phyloP scores from a whole-genome alignment of 1,140 invertebrate species.

The Drosophila insularis region DNA sequence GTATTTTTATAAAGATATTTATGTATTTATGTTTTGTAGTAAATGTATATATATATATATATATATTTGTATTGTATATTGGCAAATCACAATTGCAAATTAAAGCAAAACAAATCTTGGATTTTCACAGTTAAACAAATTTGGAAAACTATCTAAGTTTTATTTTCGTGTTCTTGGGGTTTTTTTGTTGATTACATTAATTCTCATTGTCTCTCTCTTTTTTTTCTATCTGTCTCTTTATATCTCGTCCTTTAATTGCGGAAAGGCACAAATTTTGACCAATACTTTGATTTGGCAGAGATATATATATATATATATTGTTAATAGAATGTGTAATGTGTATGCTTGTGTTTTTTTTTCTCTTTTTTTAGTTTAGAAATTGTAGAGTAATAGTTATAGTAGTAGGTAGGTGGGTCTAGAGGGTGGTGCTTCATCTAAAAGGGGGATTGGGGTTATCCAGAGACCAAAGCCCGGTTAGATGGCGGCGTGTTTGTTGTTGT shows the following conservation, averaged over 20 bases:
- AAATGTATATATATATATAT: conserved; percentile 47
- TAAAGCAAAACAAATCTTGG: conserved; percentile 20
- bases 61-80: conserved; percentile 46
- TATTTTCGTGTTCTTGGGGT: no score
- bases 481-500: conserved; percentile 38
- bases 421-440: conserved; percentile 34
- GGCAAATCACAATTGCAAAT: conserved; percentile 65
- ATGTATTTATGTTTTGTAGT: conserved; percentile 25
- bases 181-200: background rate
- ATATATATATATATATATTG: background rate
- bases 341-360: background rate
- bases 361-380: conserved; percentile 34
- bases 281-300: background rate
- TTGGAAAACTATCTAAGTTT: conserved; percentile 9
- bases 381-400: conserved; percentile 43
- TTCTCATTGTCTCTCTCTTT: background rate
- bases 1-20: conserved; percentile 52
- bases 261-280: conserved; percentile 56
- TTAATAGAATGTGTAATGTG: background rate
- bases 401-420: conserved; percentile 34
- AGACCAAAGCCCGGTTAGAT: conserved; percentile 41
- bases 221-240: background rate
- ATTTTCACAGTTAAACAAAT: background rate
- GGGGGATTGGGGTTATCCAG: conserved; percentile 21
- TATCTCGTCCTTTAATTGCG: conserved; percentile 18